Conservation (phyloP, 2,797 vertebrate species). For the Lepus oiostolus region DNA sequence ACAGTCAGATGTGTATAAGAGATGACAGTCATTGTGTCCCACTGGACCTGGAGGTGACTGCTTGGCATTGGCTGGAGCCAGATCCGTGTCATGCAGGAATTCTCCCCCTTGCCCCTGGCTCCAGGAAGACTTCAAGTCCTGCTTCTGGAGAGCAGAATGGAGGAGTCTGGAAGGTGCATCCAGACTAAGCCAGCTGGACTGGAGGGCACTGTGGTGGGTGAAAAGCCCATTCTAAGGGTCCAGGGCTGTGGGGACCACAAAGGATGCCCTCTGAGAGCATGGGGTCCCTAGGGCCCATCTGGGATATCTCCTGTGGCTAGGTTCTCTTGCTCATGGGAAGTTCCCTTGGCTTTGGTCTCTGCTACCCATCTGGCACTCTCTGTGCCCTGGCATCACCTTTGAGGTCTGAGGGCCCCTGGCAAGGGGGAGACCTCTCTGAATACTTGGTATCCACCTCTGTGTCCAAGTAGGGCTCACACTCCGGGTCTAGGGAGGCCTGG, state of each 20-base stretch:
- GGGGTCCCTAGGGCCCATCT: background rate
- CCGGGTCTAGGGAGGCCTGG: background rate
- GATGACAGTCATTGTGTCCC: background rate
- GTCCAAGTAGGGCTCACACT: background rate
- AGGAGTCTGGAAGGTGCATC: background rate
- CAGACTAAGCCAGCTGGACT: constrained; percentile 6
- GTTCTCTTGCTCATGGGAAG: background rate
- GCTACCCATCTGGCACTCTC: background rate
- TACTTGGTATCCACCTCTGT: background rate
- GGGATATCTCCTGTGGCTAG: background rate
- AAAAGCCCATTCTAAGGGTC: background rate
- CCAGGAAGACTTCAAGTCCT: constrained; percentile 19
- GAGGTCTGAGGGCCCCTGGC: background rate
- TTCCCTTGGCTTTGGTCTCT: background rate
- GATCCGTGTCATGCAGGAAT: constrained; percentile 9
- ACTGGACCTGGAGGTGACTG: background rate
- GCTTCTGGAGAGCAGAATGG: background rate
- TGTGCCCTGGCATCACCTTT: background rate
- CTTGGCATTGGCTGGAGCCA: background rate
- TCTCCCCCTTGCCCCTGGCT: background rate
- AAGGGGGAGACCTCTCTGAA: background rate
- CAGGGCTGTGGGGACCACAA: background rate
- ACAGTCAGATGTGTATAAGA: constrained; percentile 2
- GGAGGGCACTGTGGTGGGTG: background rate
- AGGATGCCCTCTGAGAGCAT: background rate